These are phyloP conservation scores for Calephelis nemesis DNA, from an alignment of 1,140 invertebrate genomes.

Conservation along the genomic window DNA sequence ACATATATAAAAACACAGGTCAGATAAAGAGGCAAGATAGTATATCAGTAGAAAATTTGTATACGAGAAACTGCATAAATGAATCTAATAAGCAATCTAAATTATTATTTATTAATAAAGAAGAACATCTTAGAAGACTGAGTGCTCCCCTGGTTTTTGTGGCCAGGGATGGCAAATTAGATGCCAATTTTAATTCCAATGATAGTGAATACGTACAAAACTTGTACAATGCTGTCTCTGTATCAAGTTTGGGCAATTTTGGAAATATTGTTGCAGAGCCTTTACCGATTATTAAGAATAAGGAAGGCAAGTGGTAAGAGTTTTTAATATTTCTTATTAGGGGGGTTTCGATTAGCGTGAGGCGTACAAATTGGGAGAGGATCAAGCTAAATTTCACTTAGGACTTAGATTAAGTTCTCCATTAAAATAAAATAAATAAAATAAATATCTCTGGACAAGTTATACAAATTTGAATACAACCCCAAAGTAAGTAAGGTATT, in stretches of 20 bases:
- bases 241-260: conserved; percentile 67
- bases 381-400: too few relatives aligned
- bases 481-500: too few relatives aligned
- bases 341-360: too few relatives aligned
- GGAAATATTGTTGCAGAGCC: conserved; percentile 61
- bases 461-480: too few relatives aligned
- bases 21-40: conserved; percentile 24
- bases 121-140: conserved; percentile 58
- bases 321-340: conserved; percentile 14
- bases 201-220: conserved; percentile 69
- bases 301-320: conserved; percentile 71
- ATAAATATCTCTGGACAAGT: too few relatives aligned
- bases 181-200: conserved; percentile 56
- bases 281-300: conserved; percentile 70
- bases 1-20: conserved; percentile 27
- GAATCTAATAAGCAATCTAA: conserved; percentile 46
- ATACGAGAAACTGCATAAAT: conserved; percentile 37
- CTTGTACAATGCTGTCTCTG: conserved; percentile 65
- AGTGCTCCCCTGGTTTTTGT: conserved; percentile 69
- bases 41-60: conserved; percentile 62
- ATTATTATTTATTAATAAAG: conserved; percentile 56
- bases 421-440: too few relatives aligned
- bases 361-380: too few relatives aligned
- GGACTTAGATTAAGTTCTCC: too few relatives aligned
- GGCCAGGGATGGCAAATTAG: conserved; percentile 45